These are phyloP conservation scores for Chromis chromis DNA, from an alignment of 2,797 vertebrate genomes.

Conservation along the genomic window DNA sequence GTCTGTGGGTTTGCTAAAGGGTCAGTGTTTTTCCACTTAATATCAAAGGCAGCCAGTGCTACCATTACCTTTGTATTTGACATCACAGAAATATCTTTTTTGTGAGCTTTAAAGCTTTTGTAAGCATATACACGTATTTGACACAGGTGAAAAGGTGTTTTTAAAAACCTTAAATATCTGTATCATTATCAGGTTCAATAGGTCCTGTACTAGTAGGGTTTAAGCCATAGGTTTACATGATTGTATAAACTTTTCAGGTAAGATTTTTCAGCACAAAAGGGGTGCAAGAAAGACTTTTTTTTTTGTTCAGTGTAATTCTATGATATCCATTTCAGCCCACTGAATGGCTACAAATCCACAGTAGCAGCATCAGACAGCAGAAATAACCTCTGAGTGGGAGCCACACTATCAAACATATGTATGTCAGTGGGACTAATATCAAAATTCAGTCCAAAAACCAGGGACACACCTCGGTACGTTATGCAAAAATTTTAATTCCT, in stretches of 20 bases:
- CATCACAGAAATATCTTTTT: background rate
- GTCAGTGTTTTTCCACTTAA: background rate
- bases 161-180: background rate
- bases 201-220: background rate
- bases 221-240: background rate
- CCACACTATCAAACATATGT: background rate
- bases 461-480: slow-evolving; percentile 18
- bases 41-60: background rate
- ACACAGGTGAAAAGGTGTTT: background rate
- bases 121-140: background rate
- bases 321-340: background rate
- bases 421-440: slow-evolving; percentile 1
- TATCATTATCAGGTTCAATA: accelerated
- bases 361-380: slow-evolving; percentile 9
- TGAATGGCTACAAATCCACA: background rate
- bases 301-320: background rate
- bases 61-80: background rate
- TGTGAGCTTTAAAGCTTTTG: background rate
- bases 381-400: slow-evolving; percentile 7
- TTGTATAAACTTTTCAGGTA: background rate
- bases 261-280: background rate
- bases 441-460: slow-evolving; percentile 1
- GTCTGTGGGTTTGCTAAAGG: background rate
- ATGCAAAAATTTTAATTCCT: background rate
- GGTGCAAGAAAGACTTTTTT: background rate